Evolutionary conservation across 2,888 invertebrate genomes (phyloP).

Genomic region (Cephus sareptanus): DNA sequence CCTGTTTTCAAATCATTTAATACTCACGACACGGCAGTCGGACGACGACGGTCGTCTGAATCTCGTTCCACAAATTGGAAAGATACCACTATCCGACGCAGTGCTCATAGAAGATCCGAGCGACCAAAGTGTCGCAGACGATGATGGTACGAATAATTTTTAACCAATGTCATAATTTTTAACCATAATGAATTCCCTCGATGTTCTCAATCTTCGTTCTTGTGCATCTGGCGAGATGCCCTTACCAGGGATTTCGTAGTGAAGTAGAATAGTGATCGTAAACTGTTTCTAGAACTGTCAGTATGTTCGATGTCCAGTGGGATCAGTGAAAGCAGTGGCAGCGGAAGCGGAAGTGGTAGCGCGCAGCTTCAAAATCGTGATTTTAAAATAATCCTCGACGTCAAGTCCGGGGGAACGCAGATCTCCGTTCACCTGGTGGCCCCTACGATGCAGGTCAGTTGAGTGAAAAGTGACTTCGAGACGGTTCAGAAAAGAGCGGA

Average conservation of each 20-base stretch:
- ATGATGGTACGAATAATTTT: constrained; percentile 70
- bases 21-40: constrained; percentile 80
- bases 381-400: constrained; percentile 78
- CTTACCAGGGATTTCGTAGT: neutral
- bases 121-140: constrained; percentile 73
- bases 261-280: constrained; percentile 6
- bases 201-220: neutral
- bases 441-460: constrained; percentile 55
- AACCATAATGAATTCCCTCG: neutral
- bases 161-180: neutral
- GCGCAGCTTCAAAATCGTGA: constrained; percentile 72
- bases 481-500: neutral
- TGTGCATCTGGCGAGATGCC: neutral
- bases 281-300: constrained; percentile 65
- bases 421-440: constrained; percentile 78
- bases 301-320: constrained; percentile 71
- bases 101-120: constrained; percentile 87
- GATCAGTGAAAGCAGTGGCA: constrained; percentile 65
- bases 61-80: constrained; percentile 83
- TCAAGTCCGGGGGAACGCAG: constrained; percentile 74
- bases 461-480: neutral
- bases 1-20: constrained; percentile 90
- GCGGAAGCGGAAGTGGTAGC: constrained; percentile 49
- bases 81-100: constrained; percentile 85
- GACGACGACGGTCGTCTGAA: constrained; percentile 88